Conservation (phyloP, 2,797 vertebrate genomes). For the Crocidura indochinensis region DNA sequence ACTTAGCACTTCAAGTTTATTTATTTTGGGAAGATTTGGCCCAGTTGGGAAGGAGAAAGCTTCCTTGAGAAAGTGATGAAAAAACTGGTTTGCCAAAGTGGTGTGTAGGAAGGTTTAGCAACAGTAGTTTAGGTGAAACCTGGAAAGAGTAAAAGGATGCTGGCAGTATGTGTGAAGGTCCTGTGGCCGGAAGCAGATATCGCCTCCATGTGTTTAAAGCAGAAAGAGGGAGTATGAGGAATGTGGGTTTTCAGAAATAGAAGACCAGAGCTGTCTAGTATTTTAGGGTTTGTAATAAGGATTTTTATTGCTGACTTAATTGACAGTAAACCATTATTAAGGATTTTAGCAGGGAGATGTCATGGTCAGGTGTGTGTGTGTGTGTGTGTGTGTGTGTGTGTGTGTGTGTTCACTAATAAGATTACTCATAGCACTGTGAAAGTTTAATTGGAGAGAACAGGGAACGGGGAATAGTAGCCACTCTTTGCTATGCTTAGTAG, state of each 20-base stretch:
- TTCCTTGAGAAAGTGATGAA: not conserved
- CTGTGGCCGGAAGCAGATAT: not conserved
- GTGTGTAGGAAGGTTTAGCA: not conserved
- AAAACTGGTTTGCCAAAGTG: not conserved
- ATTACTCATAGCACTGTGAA: not conserved
- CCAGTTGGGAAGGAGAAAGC: not conserved
- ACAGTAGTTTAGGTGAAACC: no score
- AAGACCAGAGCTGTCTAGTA: not conserved
- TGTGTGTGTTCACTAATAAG: not conserved
- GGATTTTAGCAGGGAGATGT: not conserved
- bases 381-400: no score
- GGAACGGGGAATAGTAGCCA: not conserved
- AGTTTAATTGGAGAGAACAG: not conserved
- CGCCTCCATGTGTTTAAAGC: not conserved
- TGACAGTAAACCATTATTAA: not conserved
- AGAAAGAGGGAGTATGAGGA: not conserved
- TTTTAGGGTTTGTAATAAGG: not conserved
- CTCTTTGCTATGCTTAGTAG: not conserved
- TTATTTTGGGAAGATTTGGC: not conserved
- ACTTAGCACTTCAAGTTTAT: not conserved
- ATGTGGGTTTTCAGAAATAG: not conserved
- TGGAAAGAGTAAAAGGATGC: no score
- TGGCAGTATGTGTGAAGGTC: no score
- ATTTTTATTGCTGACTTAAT: constrained; percentile 13
- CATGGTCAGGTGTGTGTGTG: no score